Percentiles rank a stretch among this genome's conserved stretches.
Evolutionary conservation across 2,888 invertebrate species (phyloP).

Genomic region (Mesoligia furuncula): DNA sequence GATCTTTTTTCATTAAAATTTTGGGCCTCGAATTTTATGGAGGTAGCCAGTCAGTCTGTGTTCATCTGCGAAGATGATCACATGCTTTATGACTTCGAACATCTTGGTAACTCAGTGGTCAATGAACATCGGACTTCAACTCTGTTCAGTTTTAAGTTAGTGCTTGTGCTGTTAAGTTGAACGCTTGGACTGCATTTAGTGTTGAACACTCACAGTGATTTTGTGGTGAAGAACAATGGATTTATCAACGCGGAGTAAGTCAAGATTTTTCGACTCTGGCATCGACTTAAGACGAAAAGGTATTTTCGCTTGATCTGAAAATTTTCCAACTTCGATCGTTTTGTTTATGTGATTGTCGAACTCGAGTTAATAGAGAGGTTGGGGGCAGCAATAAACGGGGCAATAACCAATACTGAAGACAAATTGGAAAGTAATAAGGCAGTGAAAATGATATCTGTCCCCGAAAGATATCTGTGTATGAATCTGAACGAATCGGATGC

Average conservation of each 20-base stretch:
- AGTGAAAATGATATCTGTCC: constrained; percentile 90
- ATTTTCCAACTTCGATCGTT: constrained; percentile 54
- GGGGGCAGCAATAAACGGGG: constrained; percentile 81
- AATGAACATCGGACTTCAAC: constrained; percentile 77
- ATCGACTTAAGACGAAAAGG: constrained; percentile 89
- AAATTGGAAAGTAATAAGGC: constrained; percentile 91
- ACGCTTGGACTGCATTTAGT: constrained; percentile 63
- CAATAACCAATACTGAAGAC: constrained; percentile 88
- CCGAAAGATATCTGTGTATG: constrained; percentile 86
- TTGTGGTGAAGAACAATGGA: constrained; percentile 82
- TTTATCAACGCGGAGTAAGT: constrained; percentile 89
- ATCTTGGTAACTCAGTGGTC: constrained; percentile 78
- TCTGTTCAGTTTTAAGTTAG: constrained; percentile 67
- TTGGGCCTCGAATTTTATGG: constrained; percentile 82
- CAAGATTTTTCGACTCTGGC: constrained; percentile 90
- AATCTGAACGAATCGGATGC: constrained; percentile 85
- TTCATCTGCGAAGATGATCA: constrained; percentile 90
- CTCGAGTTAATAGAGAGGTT: constrained; percentile 76
- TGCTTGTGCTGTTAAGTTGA: constrained; percentile 63
- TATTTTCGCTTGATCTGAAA: constrained; percentile 74
- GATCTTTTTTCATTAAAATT: constrained; percentile 85
- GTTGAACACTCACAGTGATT: constrained; percentile 61
- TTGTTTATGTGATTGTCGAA: constrained; percentile 64
- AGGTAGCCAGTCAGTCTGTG: constrained; percentile 90
- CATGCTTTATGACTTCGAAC: constrained; percentile 84